Evolutionary conservation across 2,888 invertebrate genomes (phyloP).

Genomic region (Scaptomyza reducta): DNA sequence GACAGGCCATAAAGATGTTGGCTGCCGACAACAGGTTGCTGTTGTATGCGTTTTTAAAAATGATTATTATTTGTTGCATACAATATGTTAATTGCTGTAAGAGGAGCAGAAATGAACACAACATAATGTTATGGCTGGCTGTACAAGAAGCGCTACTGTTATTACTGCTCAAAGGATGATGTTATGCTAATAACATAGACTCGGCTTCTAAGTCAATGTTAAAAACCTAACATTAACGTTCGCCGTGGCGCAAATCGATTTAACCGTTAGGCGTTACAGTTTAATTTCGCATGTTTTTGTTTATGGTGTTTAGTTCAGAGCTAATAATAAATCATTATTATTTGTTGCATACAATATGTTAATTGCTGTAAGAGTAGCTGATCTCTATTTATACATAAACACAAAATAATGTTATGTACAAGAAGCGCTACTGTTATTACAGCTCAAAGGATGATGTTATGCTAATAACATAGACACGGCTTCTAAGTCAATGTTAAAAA

Average conservation of each 20-base stretch:
- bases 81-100: no score
- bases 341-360: no score
- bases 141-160: not conserved
- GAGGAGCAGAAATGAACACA: no score
- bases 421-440: not conserved
- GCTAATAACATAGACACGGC: not conserved
- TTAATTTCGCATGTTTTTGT: slow-evolving; percentile 43
- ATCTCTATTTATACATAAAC: no score
- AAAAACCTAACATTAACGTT: not conserved
- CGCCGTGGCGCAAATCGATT: not conserved
- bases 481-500: not conserved
- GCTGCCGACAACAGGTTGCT: slow-evolving; percentile 1
- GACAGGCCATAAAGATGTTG: slow-evolving; percentile 4
- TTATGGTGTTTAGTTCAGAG: no score
- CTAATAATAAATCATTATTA: no score
- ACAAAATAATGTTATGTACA: no score
- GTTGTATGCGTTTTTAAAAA: not conserved
- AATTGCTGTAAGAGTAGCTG: no score
- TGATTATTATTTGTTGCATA: no score
- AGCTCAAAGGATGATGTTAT: not conserved
- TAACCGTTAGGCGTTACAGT: slow-evolving; percentile 24
- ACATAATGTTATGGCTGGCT: no score
- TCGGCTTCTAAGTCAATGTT: not conserved
- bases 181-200: not conserved
- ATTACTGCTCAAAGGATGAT: not conserved